These are phyloP conservation scores for Odontocerum albicorne DNA, from an alignment of 2,888 invertebrate species.

Conservation along the genomic window DNA sequence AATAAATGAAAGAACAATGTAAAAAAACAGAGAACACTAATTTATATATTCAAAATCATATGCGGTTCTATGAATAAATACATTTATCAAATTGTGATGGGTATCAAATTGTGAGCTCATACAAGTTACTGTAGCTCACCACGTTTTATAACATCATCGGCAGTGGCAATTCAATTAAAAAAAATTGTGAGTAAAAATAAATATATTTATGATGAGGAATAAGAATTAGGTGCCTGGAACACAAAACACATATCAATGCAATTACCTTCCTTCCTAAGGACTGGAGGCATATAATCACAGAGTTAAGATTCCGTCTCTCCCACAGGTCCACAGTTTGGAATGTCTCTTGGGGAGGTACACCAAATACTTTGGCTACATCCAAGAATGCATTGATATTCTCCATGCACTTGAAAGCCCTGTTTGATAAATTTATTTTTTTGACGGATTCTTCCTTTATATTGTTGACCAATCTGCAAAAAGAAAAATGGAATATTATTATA, in stretches of 20 bases:
- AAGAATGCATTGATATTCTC: conserved; percentile 96
- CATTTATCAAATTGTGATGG: no score
- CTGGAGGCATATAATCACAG: conserved; percentile 93
- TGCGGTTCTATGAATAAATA: no score
- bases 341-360: conserved; percentile 91
- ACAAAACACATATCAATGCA: background rate
- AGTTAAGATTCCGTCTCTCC: conserved; percentile 94
- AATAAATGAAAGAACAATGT: no score
- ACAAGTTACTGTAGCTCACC: no score
- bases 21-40: no score
- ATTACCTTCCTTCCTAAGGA: conserved; percentile 91
- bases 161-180: background rate
- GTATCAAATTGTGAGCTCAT: no score
- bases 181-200: background rate
- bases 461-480: conserved; percentile 75
- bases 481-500: no score
- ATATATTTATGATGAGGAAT: background rate
- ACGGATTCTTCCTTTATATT: conserved; percentile 81
- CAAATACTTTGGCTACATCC: conserved; percentile 79
- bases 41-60: no score
- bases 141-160: no score
- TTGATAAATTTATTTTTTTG: conserved; percentile 88
- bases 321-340: conserved; percentile 98
- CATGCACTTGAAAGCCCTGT: conserved; percentile 97
- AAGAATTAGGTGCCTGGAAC: background rate